Evolutionary conservation across 2,888 invertebrate species (phyloP).

Genomic region (Psylliodes chrysocephalus): DNA sequence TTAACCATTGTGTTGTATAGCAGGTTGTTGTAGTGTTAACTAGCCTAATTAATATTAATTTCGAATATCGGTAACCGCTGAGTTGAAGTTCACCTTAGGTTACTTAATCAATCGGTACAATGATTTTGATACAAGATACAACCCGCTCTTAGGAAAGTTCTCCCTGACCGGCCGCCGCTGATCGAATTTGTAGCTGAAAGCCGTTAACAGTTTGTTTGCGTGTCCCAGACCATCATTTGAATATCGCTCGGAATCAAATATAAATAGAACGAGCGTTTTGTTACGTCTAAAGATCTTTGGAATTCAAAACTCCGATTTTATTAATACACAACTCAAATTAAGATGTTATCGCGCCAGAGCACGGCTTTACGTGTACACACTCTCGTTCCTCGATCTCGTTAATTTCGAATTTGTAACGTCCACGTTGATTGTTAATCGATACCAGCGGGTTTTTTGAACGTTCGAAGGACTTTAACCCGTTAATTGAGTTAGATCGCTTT

Average conservation of each 20-base stretch:
- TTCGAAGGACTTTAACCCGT: neutral
- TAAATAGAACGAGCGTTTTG: slow-evolving; percentile 58
- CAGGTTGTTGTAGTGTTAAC: too few species aligned
- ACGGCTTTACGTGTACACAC: slow-evolving; percentile 30
- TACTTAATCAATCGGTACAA: too few species aligned
- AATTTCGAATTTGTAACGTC: slow-evolving; percentile 30
- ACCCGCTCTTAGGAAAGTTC: too few species aligned
- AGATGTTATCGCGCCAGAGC: slow-evolving; percentile 46
- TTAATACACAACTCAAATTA: slow-evolving; percentile 52
- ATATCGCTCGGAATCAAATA: slow-evolving; percentile 58
- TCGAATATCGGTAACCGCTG: too few species aligned
- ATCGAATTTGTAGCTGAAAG: slow-evolving; percentile 45
- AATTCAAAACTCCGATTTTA: slow-evolving; percentile 53
- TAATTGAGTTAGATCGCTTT: neutral
- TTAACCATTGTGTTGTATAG: too few species aligned
- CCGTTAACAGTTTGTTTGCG: slow-evolving; percentile 58
- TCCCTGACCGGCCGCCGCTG: too few species aligned
- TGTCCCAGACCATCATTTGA: slow-evolving; percentile 56
- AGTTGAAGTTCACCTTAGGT: too few species aligned
- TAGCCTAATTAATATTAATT: too few species aligned
- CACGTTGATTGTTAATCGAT: slow-evolving; percentile 29
- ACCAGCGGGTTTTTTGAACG: neutral
- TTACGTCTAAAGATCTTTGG: slow-evolving; percentile 51
- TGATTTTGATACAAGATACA: too few species aligned
- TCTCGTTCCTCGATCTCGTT: slow-evolving; percentile 26